Base-by-base conservation (phyloP, 2,113 vertebrate species). In the Heterochromis multidens region DNA sequence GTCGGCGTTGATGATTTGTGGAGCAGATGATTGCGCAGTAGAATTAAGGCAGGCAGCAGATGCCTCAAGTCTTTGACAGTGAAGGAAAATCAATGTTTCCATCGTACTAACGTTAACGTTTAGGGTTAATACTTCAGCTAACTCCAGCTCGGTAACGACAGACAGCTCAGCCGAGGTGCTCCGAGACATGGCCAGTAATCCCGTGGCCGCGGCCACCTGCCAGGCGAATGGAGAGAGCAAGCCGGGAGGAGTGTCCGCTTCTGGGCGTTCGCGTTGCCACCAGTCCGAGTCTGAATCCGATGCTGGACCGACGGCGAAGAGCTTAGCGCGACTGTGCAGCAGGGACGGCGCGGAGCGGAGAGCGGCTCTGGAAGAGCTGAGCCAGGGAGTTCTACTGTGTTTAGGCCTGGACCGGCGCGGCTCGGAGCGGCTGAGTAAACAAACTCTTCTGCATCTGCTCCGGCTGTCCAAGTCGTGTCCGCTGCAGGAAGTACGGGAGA, bases 401-500 rank as follows among this genome's bases (percentile, higher is more conserved):
- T 27, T 95, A 2, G 88, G 49, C 10, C 57, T 72, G 59, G 84
- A 89, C 67, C 83, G 74, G n/a, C 80, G 79, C 57, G 87, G 89
- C n/a, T 91, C 87, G 5, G 52, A 65, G 1, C 54, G 60, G 5
- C 92, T 95, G 6, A 79, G 90, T 4, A 91, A 87, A 65, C 70
- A 87, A 31, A 94, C 92, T 4, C 93, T 96, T 0, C 80, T 96
- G n/a, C 91, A 91, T 8, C 84, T 96, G 54, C 95, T 96, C 2
- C 87, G 92, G 8, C 40, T 96, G 52, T 94, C 95, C 11, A 59
- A 4, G 12, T 94, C 90, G 2, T 96, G 95, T 52, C 95, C 95
- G 2, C 87, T 96, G 25, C 77, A 40, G 58, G 95, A 95, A 56
- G 91, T 95, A 1, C 89, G 91, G 1, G 70, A 23, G 43, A 90